Conservation (phyloP, 2,797 vertebrate genomes). For the Clarias pachynema region DNA sequence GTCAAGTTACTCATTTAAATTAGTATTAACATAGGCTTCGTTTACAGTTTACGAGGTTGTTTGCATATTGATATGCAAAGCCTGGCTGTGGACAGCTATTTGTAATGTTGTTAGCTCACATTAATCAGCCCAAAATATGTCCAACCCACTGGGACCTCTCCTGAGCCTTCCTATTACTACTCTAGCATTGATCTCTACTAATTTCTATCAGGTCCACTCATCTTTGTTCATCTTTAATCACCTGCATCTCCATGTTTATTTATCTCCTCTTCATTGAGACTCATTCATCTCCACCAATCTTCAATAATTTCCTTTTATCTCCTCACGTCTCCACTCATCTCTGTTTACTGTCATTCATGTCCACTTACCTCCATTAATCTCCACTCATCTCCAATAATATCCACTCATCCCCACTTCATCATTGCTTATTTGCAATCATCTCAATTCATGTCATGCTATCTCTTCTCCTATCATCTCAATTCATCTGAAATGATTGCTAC, state of each 20-base stretch:
- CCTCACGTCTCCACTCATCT: neutral
- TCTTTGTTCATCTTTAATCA: neutral
- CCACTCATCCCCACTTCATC: neutral
- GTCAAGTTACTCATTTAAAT: neutral
- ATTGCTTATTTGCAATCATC: neutral
- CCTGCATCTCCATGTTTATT: neutral
- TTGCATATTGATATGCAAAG: neutral
- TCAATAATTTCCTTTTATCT: neutral
- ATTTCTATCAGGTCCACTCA: neutral
- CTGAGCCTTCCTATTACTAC: neutral
- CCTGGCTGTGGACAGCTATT: neutral
- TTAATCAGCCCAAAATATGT: neutral
- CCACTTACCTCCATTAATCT: neutral
- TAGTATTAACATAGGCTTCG: neutral
- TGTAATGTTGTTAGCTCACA: slow-evolving; percentile 12
- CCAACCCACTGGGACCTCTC: neutral
- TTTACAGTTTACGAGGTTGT: neutral
- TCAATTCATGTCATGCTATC: neutral
- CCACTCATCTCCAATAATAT: neutral
- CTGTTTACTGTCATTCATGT: neutral
- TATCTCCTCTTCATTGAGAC: neutral
- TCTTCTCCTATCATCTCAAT: neutral
- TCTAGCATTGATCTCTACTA: neutral
- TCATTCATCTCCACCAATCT: neutral
- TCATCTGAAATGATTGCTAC: neutral